Evolutionary conservation across 2,797 vertebrate genomes (phyloP).

Genomic region (Gouania willdenowi): DNA sequence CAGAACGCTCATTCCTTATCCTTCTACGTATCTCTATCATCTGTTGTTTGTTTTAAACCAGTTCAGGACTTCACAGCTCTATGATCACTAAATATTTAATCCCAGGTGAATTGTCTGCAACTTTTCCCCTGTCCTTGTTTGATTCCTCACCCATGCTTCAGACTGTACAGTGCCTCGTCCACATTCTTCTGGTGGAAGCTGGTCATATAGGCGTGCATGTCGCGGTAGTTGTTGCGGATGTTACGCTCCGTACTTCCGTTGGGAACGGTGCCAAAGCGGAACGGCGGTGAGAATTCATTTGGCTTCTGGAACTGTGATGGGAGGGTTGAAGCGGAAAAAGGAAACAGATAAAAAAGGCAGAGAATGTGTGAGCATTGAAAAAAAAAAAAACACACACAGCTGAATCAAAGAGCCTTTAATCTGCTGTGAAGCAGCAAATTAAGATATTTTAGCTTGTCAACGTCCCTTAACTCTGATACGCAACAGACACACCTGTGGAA

Average conservation of each 20-base stretch:
- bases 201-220: constrained; percentile 99
- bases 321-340: constrained; percentile 20
- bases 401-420: constrained; percentile 45
- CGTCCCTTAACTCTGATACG: constrained; percentile 28
- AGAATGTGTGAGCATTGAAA: constrained; percentile 44
- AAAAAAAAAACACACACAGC: constrained; percentile 41
- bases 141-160: constrained; percentile 93
- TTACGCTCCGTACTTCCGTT: constrained; percentile 99
- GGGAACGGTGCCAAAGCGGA: constrained; percentile 97
- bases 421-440: constrained; percentile 33
- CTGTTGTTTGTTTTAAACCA: constrained; percentile 61
- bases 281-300: constrained; percentile 96
- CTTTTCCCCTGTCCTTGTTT: constrained; percentile 3
- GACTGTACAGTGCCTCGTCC: constrained; percentile 90
- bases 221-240: constrained; percentile 98
- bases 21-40: constrained; percentile 39
- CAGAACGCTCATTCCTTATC: constrained; percentile 36
- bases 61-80: constrained; percentile 43
- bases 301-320: constrained; percentile 92
- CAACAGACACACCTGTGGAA: constrained; percentile 2
- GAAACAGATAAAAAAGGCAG: constrained; percentile 45
- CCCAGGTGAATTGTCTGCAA: constrained; percentile 40
- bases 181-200: constrained; percentile 98
- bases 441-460: constrained; percentile 19
- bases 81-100: constrained; percentile 25